Conservation (phyloP, 2,888 invertebrate genomes). For the Idaea aversata region DNA sequence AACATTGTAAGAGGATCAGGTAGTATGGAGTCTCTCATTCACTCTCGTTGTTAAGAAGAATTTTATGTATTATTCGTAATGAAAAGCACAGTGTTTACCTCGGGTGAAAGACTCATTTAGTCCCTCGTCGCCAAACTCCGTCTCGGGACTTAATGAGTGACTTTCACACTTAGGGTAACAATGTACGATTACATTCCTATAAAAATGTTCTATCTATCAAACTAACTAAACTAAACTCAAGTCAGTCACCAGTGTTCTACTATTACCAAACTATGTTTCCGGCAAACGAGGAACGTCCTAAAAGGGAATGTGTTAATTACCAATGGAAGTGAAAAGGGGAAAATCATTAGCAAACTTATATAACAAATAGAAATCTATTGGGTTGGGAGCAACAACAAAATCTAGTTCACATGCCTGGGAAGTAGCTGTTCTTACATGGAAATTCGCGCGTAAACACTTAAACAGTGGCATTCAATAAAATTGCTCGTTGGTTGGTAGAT, state of each 20-base stretch:
- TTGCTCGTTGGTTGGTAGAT: not conserved
- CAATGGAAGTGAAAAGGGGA: conserved; percentile 28
- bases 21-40: no score
- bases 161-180: no score
- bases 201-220: no score
- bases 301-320: conserved; percentile 27
- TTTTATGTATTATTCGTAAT: no score
- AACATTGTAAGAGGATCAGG: no score
- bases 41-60: no score
- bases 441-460: not conserved
- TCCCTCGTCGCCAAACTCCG: no score
- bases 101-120: no score
- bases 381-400: conserved; percentile 22
- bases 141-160: no score
- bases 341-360: conserved; percentile 22
- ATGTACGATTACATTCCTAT: no score
- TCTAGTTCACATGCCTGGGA: conserved; percentile 20
- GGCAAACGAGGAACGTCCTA: conserved; percentile 12
- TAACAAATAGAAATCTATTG: conserved; percentile 22
- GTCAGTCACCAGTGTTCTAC: not conserved
- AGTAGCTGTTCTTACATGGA: not conserved
- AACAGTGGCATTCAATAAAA: not conserved
- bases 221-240: not conserved
- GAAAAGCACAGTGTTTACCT: no score
- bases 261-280: not conserved